A percentile compares a stretch with the other conserved stretches of the same genome.
phyloP scores from a whole-genome alignment of 2,888 invertebrate genomes.

The Adela reaumurella region DNA sequence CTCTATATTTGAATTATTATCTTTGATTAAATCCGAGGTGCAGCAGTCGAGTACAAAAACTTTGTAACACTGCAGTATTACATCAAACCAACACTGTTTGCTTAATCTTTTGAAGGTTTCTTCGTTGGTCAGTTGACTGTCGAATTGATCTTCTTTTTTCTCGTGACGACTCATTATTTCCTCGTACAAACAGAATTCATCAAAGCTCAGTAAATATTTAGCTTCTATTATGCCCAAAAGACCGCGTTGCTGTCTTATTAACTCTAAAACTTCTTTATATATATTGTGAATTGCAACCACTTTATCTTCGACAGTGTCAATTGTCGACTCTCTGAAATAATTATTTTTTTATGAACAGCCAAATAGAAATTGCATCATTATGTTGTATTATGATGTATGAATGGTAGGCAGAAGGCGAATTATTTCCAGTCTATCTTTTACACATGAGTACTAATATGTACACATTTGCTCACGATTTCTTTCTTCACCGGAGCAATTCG shows the following conservation, averaged over 20 bases:
- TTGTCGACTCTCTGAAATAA: too few relatives aligned
- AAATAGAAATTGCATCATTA: too few relatives aligned
- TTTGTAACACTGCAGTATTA: constrained; percentile 60
- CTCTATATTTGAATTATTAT: too few relatives aligned
- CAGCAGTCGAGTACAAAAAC: constrained; percentile 49
- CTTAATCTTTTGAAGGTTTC: constrained; percentile 30
- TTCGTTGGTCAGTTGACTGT: constrained; percentile 23
- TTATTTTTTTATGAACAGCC: too few relatives aligned
- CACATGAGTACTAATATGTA: too few relatives aligned
- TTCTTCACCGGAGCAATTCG: too few relatives aligned
- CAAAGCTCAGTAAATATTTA: constrained; percentile 34
- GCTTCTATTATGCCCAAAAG: constrained; percentile 32
- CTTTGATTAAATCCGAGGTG: constrained; percentile 41
- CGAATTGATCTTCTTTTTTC: background rate
- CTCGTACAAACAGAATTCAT: constrained; percentile 31
- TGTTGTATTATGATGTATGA: too few relatives aligned
- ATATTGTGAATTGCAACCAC: constrained; percentile 39
- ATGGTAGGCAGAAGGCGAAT: too few relatives aligned
- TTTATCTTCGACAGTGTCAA: background rate
- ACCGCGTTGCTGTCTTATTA: constrained; percentile 33
- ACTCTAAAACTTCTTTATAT: constrained; percentile 31
- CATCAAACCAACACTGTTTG: constrained; percentile 59
- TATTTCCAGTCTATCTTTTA: too few relatives aligned
- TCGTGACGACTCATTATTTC: background rate
- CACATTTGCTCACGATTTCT: too few relatives aligned